Percentiles rank a stretch among this genome's conserved stretches.
Evolutionary conservation across 2,113 vertebrate species (phyloP).

Genomic region (Eretmochelys imbricata): DNA sequence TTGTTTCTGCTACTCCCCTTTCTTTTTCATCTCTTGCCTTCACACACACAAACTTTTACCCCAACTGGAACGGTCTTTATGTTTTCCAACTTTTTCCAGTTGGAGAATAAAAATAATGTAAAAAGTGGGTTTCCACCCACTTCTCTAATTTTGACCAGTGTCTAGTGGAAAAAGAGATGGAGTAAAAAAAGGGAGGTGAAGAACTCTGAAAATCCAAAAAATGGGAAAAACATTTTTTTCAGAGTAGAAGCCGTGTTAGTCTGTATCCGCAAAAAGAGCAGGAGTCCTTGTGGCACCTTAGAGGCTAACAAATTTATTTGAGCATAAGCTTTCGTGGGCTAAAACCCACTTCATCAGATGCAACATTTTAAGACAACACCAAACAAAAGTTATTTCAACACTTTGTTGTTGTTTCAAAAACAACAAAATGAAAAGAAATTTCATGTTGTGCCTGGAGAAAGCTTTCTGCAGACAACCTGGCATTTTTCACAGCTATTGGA

Average conservation of each 20-base stretch:
- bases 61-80: not conserved
- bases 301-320: too few relatives aligned
- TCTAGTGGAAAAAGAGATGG: not conserved
- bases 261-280: too few relatives aligned
- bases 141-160: not conserved
- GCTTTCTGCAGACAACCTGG: not conserved
- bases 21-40: not conserved
- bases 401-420: not conserved
- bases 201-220: not conserved
- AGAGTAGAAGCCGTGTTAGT: too few relatives aligned
- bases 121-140: not conserved
- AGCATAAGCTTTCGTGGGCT: too few relatives aligned
- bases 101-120: not conserved
- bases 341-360: too few relatives aligned
- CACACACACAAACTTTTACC: not conserved
- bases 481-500: not conserved
- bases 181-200: not conserved
- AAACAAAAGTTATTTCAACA: not conserved
- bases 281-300: too few relatives aligned
- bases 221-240: too few relatives aligned
- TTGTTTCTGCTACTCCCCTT: not conserved
- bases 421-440: not conserved
- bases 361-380: not conserved
- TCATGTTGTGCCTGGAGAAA: not conserved
- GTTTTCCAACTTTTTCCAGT: not conserved